These are phyloP conservation scores for Mirza zaza DNA, from an alignment of 2,113 vertebrate species.

Conservation along the genomic window DNA sequence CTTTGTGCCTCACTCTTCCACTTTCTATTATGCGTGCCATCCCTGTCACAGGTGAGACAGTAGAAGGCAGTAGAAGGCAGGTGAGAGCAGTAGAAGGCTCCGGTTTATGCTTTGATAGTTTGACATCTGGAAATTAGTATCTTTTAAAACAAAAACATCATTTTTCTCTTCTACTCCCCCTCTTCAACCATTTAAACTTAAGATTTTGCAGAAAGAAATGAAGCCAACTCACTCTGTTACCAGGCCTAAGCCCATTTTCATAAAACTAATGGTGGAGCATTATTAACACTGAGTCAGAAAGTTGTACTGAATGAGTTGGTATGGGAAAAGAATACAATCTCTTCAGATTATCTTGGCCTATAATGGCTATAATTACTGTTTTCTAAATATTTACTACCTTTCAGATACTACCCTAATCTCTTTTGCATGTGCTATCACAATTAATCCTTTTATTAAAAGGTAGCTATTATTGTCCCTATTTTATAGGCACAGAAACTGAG, in stretches of 20 bases:
- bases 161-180: not conserved
- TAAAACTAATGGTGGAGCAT: not conserved
- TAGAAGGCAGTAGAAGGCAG: not conserved
- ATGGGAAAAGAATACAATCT: not conserved
- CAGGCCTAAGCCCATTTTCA: not conserved
- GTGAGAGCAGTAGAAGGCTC: not conserved
- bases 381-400: not conserved
- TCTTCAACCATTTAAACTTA: not conserved
- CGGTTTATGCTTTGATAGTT: not conserved
- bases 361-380: not conserved
- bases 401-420: not conserved
- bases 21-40: not conserved
- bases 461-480: not conserved
- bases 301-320: not conserved
- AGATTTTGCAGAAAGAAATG: not conserved
- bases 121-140: not conserved
- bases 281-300: not conserved
- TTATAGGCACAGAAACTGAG: conserved; percentile 17
- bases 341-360: not conserved
- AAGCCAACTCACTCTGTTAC: not conserved
- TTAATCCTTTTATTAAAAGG: not conserved
- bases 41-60: accelerated
- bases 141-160: not conserved
- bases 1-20: not conserved
- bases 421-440: not conserved